Percentiles rank a stretch among this genome's conserved stretches.
Evolutionary conservation across 2,888 invertebrate species (phyloP).

Genomic region (Megastigmus dorsalis): DNA sequence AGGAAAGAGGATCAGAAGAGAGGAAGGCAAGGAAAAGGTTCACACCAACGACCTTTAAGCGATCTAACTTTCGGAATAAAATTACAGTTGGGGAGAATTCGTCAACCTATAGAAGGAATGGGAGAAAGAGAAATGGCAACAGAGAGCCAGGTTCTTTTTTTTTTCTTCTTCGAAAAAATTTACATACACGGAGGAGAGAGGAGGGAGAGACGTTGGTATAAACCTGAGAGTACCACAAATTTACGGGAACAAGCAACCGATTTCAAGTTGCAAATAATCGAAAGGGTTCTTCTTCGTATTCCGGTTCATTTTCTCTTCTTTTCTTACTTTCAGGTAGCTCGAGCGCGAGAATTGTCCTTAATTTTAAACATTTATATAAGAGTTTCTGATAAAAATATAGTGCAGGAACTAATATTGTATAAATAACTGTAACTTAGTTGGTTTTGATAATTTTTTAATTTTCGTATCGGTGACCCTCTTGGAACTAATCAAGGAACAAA

Average conservation of each 20-base stretch:
- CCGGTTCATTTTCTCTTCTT: constrained; percentile 59
- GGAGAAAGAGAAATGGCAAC: constrained; percentile 21
- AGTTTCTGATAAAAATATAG: too few relatives aligned
- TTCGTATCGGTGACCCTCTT: too few relatives aligned
- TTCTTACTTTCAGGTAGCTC: constrained; percentile 56
- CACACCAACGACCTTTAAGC: constrained; percentile 52
- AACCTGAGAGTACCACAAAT: constrained; percentile 53
- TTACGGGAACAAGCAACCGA: constrained; percentile 38
- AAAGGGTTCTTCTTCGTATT: constrained; percentile 18
- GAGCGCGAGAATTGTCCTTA: too few relatives aligned
- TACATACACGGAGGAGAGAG: constrained; percentile 49
- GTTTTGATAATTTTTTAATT: constrained; percentile 56
- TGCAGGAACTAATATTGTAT: constrained; percentile 64
- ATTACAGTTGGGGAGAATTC: constrained; percentile 66
- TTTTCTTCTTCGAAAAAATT: constrained; percentile 44
- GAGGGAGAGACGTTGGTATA: constrained; percentile 50
- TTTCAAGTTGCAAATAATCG: constrained; percentile 43
- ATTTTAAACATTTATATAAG: too few relatives aligned
- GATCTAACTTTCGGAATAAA: constrained; percentile 62
- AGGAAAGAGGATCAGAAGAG: constrained; percentile 8
- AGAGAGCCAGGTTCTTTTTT: constrained; percentile 29
- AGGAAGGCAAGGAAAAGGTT: constrained; percentile 38
- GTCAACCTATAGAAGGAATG: constrained; percentile 63
- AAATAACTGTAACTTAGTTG: too few relatives aligned
- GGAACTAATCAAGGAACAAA: neutral